These are phyloP conservation scores for Poeciliopsis turneri DNA, from an alignment of 2,797 vertebrate genomes.

Conservation along the genomic window DNA sequence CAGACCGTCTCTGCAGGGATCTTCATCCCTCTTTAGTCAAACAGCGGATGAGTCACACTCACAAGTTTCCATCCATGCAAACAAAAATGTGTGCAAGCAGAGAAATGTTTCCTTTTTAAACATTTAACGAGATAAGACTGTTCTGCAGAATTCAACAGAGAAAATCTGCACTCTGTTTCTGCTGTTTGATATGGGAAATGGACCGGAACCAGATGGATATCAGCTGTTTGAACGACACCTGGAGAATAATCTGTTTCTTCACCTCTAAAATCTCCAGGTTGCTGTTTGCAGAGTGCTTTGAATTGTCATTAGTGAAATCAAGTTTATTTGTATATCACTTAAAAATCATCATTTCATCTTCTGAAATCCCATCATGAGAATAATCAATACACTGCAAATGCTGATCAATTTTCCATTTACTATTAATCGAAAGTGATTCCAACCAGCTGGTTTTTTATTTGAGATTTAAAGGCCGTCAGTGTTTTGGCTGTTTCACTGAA, in stretches of 20 bases:
- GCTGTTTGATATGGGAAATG: not conserved
- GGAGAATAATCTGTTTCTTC: not conserved
- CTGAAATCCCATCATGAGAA: too few species aligned
- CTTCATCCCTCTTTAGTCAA: constrained; percentile 3
- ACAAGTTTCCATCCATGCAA: not conserved
- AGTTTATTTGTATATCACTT: too few species aligned
- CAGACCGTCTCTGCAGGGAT: constrained; percentile 19
- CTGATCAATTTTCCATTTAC: too few species aligned
- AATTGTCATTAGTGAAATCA: not conserved
- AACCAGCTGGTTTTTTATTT: too few species aligned
- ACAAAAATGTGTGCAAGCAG: not conserved
- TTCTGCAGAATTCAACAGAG: not conserved
- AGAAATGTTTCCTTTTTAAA: not conserved
- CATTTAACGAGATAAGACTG: not conserved
- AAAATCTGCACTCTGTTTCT: not conserved
- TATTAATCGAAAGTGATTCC: too few species aligned
- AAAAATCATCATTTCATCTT: too few species aligned
- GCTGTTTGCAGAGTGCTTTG: not conserved
- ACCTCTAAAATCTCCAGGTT: not conserved
- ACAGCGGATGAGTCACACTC: not conserved
- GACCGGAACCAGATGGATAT: not conserved
- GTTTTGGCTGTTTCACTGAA: too few species aligned
- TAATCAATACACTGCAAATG: too few species aligned
- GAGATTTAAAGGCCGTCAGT: too few species aligned
- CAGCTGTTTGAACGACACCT: not conserved